phyloP scores from a whole-genome alignment of 2,797 vertebrate species.

The Scarus forsteni region DNA sequence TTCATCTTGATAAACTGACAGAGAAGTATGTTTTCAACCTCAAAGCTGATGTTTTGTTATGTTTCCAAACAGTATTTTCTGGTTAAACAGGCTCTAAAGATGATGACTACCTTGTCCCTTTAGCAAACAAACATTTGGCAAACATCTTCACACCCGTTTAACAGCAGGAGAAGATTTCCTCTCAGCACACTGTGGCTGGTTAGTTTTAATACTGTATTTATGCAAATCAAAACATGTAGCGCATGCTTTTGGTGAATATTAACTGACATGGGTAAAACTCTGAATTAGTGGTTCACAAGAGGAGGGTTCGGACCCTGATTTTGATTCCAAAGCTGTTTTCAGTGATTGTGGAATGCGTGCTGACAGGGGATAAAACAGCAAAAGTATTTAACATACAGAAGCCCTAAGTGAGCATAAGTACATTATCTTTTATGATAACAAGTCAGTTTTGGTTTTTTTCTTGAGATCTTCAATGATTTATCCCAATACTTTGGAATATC shows the following conservation, averaged over 20 bases:
- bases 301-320: no score
- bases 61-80: neutral
- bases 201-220: neutral
- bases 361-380: no score
- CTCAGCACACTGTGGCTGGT: neutral
- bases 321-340: no score
- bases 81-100: neutral
- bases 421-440: no score
- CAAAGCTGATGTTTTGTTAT: neutral
- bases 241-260: neutral
- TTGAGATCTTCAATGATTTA: no score
- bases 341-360: no score
- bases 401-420: no score
- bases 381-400: no score
- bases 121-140: no score
- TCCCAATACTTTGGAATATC: no score
- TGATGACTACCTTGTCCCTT: neutral
- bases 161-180: neutral
- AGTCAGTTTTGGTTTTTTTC: no score
- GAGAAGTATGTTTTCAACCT: neutral
- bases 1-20: neutral
- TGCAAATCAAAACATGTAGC: neutral
- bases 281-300: no score
- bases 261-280: constrained; percentile 6
- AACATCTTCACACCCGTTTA: neutral